Evolutionary conservation across 2,797 vertebrate species (phyloP), one percentile per base, ranked within the genome.

Genomic region (Sarcophilus harrisii): DNA sequence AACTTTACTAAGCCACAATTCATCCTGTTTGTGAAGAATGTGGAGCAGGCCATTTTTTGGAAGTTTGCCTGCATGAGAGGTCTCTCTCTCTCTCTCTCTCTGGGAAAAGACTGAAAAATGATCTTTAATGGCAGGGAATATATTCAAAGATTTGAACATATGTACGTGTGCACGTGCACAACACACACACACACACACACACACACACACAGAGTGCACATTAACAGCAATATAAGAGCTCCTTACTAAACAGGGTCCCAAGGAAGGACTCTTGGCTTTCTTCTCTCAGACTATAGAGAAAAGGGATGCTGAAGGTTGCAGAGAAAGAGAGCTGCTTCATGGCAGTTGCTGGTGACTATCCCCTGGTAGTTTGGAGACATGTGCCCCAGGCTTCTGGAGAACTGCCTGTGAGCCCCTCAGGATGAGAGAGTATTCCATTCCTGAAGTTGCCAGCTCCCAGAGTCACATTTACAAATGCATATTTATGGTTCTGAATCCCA

Each of bases 401-500:
- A 2, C 5, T 9, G 45, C 9, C 27, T 49, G 57, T 38, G 29
- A 24, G 90, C 91, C 92, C 9, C 0, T 91, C 91, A 95, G 87
- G 81, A 94, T 58, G 32, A 93, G 91, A n/a, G 5, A 60, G 10
- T 91, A 91, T 73, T 66, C 60, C 57, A 94, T n/a, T 57, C 97
- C 90, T 95, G 94, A 98, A 95, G 90, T 29, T 97, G 57, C 73
- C 92, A 95, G 93, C 73, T 96, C 95, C 91, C 96, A 96, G 90
- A 96, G 96, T 97, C 95, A 96, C 81, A 32, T 97, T 98, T 96
- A 55, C 58, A 55, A 66, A 96, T 96, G 58, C 28, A 66, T 96
- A 96, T 98, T 97, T 98, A 97, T 97, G 97, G 94, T 90, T 95
- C 96, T 93, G 96, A 97, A 98, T 95, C 90, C 95, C 93, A 97